phyloP scores from a whole-genome alignment of 2,113 vertebrate species.

The Nannospalax galili region DNA sequence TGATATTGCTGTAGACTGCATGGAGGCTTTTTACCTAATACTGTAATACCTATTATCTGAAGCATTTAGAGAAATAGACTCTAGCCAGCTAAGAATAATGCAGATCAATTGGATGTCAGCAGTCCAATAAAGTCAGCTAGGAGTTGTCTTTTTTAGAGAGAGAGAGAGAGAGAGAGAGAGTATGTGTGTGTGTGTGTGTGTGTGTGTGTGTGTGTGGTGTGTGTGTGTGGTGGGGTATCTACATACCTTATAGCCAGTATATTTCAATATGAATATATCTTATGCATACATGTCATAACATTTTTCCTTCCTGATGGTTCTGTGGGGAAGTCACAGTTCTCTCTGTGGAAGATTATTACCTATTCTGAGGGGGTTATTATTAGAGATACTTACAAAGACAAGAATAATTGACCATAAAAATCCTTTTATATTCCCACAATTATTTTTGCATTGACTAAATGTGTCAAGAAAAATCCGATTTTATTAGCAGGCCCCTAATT shows the following conservation, averaged over 20 bases:
- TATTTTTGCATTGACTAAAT: conserved; percentile 92
- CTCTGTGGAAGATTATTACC: conserved; percentile 85
- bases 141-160: conserved; percentile 29
- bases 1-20: conserved; percentile 79
- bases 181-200: too few species aligned
- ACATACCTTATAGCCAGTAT: conserved; percentile 85
- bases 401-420: conserved; percentile 92
- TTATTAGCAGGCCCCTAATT: conserved; percentile 87
- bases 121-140: conserved; percentile 81
- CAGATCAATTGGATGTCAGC: conserved; percentile 87
- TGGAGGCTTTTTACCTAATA: conserved; percentile 83
- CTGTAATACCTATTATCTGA: conserved; percentile 84
- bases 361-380: conserved; percentile 85
- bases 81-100: conserved; percentile 85
- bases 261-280: conserved; percentile 88
- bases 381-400: conserved; percentile 90
- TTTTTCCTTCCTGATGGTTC: conserved; percentile 87
- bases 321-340: conserved; percentile 85
- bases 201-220: too few species aligned
- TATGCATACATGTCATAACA: conserved; percentile 85
- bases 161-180: too few species aligned
- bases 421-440: conserved; percentile 90
- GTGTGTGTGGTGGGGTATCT: conserved; percentile 62
- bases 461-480: conserved; percentile 87
- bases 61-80: conserved; percentile 79